phyloP scores from a whole-genome alignment of 2,797 vertebrate species.

The Podarcis lilfordi region DNA sequence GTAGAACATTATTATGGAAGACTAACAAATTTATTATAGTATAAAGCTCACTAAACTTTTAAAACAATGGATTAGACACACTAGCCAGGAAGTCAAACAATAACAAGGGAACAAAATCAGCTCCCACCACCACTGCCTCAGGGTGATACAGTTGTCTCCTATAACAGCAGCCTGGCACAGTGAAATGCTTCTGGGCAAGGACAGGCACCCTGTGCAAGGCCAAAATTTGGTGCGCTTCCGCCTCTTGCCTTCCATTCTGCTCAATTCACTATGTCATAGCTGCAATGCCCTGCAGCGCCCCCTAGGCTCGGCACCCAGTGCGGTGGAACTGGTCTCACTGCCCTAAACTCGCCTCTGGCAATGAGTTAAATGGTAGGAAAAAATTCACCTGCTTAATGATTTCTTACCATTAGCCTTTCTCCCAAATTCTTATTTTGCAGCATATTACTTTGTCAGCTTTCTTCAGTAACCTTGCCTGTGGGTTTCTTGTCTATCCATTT shows the following conservation, averaged over 20 bases:
- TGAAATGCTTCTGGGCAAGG: neutral
- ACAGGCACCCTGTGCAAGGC: no score
- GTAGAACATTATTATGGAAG: neutral
- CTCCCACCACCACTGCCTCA: neutral
- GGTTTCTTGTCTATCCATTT: neutral
- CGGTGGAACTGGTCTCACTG: no score
- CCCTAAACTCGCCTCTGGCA: no score
- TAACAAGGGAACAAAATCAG: neutral
- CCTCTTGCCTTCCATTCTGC: no score
- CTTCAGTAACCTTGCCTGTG: neutral
- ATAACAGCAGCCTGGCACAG: neutral
- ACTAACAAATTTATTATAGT: no score
- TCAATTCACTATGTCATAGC: no score
- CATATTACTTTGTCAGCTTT: neutral
- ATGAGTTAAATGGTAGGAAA: neutral
- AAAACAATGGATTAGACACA: neutral
- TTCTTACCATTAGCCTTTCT: neutral
- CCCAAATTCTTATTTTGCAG: neutral
- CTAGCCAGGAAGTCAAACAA: no score
- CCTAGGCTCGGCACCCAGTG: no score
- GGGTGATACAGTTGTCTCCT: neutral
- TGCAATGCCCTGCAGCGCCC: no score
- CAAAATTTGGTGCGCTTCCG: no score
- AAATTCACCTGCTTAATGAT: neutral
- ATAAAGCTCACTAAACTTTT: no score